Percentiles rank a stretch among this genome's conserved stretches.
Evolutionary conservation across 2,113 vertebrate species (phyloP).

Genomic region (Pluvianellus socialis): DNA sequence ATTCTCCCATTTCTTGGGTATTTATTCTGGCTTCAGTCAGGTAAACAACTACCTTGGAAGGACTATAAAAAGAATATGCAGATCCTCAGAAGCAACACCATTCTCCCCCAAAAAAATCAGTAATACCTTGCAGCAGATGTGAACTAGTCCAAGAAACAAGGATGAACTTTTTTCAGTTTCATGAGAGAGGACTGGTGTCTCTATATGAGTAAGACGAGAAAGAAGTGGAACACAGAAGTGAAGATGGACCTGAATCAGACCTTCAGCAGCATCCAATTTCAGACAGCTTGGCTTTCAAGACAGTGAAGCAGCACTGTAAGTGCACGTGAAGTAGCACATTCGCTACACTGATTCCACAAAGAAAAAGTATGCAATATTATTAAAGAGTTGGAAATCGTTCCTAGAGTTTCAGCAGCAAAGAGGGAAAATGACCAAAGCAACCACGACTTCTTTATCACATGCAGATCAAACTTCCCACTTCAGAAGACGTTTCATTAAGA

Average conservation of each 20-base stretch:
- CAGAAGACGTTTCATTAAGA: neutral
- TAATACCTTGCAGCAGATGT: neutral
- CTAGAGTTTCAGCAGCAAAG: neutral
- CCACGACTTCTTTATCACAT: neutral
- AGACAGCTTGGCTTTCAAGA: neutral
- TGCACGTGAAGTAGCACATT: neutral
- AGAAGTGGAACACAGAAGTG: rapidly evolving
- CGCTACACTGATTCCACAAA: neutral
- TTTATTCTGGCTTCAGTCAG: neutral
- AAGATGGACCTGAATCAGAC: neutral
- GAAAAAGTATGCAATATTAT: neutral
- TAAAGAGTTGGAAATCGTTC: neutral
- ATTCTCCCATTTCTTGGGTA: neutral
- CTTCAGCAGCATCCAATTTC: neutral
- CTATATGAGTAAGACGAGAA: neutral
- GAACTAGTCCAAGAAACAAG: neutral
- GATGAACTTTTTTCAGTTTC: neutral
- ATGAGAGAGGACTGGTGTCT: neutral
- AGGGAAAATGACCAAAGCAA: neutral
- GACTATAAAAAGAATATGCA: neutral
- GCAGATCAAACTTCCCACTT: neutral
- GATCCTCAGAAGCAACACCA: neutral
- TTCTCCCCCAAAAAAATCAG: neutral
- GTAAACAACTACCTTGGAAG: neutral
- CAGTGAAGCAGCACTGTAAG: neutral